A percentile compares a stretch with the other conserved stretches of the same genome.
These are phyloP conservation scores for Geodia barretti DNA, from an alignment of 37 sponge, comb jelly and placozoan genomes.

Conservation along the genomic window DNA sequence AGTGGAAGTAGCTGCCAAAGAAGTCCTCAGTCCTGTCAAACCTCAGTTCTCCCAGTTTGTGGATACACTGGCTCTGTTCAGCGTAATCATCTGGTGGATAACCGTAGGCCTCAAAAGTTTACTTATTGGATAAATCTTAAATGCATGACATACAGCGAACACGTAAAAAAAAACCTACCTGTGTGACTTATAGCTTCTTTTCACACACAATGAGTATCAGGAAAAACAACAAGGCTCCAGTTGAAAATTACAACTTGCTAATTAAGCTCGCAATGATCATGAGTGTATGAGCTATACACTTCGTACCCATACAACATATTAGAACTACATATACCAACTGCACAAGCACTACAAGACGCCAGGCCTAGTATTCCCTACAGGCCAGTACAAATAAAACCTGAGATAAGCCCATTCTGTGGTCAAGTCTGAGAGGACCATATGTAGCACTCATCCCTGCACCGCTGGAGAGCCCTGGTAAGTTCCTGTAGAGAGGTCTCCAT, in stretches of 20 bases:
- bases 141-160: neutral
- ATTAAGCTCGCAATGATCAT: too few species aligned
- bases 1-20: constrained; percentile 67
- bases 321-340: neutral
- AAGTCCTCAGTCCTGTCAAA: constrained; percentile 47
- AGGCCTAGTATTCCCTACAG: too few species aligned
- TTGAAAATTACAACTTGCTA: too few species aligned
- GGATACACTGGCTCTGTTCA: constrained; percentile 43
- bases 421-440: neutral
- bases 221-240: too few species aligned
- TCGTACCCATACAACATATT: neutral
- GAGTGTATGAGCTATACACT: neutral
- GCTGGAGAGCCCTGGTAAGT: neutral
- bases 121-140: neutral
- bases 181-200: too few species aligned
- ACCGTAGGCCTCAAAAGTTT: neutral
- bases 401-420: neutral
- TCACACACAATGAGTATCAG: too few species aligned
- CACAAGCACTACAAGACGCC: neutral
- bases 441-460: neutral
- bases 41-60: constrained; percentile 60
- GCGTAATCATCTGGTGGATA: neutral
- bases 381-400: too few species aligned
- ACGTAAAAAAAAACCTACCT: too few species aligned
- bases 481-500: too few species aligned